These are phyloP conservation scores for Anthopleura xanthogrammica DNA, from an alignment of 92 coral and sea anemone species.

Conservation along the genomic window DNA sequence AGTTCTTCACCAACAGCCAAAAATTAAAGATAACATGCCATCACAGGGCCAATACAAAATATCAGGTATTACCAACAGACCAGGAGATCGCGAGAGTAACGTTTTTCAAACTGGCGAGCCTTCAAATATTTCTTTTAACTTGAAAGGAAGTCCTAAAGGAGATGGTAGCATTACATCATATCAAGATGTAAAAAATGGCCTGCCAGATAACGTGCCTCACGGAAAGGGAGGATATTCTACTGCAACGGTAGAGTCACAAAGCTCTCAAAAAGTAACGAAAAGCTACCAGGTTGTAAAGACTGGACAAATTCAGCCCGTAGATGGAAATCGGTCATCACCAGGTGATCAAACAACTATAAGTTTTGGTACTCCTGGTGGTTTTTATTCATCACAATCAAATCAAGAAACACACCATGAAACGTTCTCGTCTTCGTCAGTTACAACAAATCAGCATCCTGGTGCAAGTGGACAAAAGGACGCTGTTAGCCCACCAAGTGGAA, in stretches of 20 bases:
- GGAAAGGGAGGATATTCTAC: conserved; percentile 8
- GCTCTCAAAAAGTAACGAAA: conserved; percentile 18
- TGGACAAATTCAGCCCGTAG: conserved; percentile 8
- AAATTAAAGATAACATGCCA: neutral
- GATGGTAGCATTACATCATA: conserved; percentile 3
- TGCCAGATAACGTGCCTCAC: neutral
- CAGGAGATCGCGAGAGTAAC: neutral
- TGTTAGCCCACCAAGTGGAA: too few species aligned
- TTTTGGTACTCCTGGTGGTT: neutral
- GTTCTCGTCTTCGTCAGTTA: neutral
- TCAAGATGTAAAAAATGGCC: neutral
- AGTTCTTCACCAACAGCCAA: neutral
- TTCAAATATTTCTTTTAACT: neutral
- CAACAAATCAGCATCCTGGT: too few species aligned
- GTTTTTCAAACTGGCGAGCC: neutral
- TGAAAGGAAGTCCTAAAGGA: conserved; percentile 4
- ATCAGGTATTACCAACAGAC: neutral
- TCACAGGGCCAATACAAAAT: neutral
- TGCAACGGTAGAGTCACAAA: neutral
- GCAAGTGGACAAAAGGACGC: too few species aligned
- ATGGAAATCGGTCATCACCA: neutral
- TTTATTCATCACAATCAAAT: neutral
- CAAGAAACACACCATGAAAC: neutral
- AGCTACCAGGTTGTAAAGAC: conserved; percentile 7
- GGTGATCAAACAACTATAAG: neutral